Evolutionary conservation across 2,888 invertebrate species (phyloP).

Genomic region (Antitype chi): DNA sequence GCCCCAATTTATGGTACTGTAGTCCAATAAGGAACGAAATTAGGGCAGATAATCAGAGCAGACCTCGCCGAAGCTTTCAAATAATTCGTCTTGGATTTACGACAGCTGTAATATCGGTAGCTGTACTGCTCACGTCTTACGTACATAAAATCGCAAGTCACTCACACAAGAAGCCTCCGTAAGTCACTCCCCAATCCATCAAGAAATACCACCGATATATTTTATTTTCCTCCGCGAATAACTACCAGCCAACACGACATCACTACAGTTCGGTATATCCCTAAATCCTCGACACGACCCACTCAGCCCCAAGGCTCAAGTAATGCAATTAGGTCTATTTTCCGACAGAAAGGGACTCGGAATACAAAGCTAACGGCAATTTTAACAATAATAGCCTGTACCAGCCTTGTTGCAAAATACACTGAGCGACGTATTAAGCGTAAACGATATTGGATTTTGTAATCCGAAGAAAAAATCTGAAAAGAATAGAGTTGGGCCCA

Average conservation of each 20-base stretch:
- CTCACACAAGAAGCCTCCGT: conserved; percentile 60
- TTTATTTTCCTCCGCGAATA: conserved; percentile 64
- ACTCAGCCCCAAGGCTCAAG: conserved; percentile 50
- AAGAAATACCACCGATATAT: conserved; percentile 66
- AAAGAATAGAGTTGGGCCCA: background rate
- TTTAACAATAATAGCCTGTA: conserved; percentile 61
- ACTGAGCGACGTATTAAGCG: conserved; percentile 50
- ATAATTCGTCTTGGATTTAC: conserved; percentile 53
- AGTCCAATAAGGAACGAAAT: conserved; percentile 36
- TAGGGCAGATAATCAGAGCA: conserved; percentile 30
- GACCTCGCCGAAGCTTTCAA: conserved; percentile 33
- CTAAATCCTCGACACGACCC: conserved; percentile 58
- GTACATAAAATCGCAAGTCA: conserved; percentile 64
- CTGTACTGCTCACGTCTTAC: conserved; percentile 59
- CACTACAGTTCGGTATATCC: conserved; percentile 46
- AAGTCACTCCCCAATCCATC: conserved; percentile 67
- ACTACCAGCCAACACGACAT: conserved; percentile 49
- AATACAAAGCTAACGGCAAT: conserved; percentile 63
- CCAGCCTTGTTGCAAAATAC: conserved; percentile 55
- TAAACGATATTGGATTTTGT: conserved; percentile 49
- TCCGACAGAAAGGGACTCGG: conserved; percentile 55
- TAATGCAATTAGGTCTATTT: conserved; percentile 71
- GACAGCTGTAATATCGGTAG: conserved; percentile 49
- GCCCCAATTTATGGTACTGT: conserved; percentile 5
- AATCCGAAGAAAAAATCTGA: conserved; percentile 15